Conservation (phyloP, 1,140 invertebrate species). For the Coboldia fuscipes region DNA sequence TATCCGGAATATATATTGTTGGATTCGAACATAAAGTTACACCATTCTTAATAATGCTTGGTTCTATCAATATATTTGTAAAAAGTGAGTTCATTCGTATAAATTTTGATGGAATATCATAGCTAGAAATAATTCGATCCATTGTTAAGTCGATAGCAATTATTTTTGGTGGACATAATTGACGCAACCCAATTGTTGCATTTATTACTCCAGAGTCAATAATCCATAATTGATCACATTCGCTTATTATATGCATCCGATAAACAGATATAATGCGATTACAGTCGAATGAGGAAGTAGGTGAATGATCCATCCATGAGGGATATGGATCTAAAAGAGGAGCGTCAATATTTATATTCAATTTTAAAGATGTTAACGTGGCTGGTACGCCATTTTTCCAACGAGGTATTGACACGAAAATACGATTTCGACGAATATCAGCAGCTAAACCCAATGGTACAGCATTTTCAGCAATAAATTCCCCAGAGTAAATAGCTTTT, state of each 20-base stretch:
- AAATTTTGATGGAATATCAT: conserved; percentile 36
- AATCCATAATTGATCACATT: conserved; percentile 46
- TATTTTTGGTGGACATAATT: conserved; percentile 50
- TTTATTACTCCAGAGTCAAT: conserved; percentile 56
- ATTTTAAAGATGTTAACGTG: conserved; percentile 36
- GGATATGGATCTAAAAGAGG: conserved; percentile 49
- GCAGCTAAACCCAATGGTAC: conserved; percentile 51
- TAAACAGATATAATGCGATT: conserved; percentile 52
- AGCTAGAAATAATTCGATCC: conserved; percentile 34
- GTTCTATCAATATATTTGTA: conserved; percentile 50
- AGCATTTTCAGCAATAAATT: conserved; percentile 45
- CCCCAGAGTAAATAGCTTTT: conserved; percentile 25
- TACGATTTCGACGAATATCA: conserved; percentile 36
- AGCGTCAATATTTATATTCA: conserved; percentile 27
- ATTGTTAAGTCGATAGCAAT: conserved; percentile 46
- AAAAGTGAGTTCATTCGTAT: conserved; percentile 48
- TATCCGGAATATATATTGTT: conserved; percentile 47
- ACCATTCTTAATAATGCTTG: conserved; percentile 26
- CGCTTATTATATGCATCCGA: conserved; percentile 38
- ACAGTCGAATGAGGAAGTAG: conserved; percentile 29
- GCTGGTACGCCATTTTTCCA: conserved; percentile 62
- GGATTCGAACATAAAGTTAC: conserved; percentile 40
- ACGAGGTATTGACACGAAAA: conserved; percentile 49
- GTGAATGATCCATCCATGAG: conserved; percentile 43
- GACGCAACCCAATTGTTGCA: conserved; percentile 37